Evolutionary conservation across 2,797 vertebrate species (phyloP), one percentile per base, ranked within the genome.

Genomic region (Chelmon rostratus): DNA sequence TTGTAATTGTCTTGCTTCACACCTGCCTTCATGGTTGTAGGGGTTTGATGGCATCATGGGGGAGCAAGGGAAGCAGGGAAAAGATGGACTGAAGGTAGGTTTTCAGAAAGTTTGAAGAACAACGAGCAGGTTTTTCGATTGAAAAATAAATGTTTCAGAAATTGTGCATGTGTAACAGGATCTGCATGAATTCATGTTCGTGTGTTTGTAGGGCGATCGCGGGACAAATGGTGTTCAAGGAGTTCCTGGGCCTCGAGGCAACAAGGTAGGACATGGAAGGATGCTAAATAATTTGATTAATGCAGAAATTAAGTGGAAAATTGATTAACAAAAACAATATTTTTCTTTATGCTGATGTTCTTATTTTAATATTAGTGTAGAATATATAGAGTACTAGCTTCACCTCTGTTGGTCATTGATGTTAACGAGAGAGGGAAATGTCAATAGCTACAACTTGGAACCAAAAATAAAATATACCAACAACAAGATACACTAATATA

Each of bases 31-130:
- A 40, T 77, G 38, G n/a, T 37, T 85, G 16, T 49, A 96, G 96
- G 95, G 96, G 1, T 52, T 89, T 73, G 96, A 96, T 79, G 96
- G 95, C 40, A 73, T 84, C 72, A 78, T 93, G 85, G 96, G 95
- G 47, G 95, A 96, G 23, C 90, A 90, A 12, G 96, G 95, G 16
- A 93, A 87, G 65, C 93, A 91, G 62, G 96, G 96, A 59, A 86
- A 78, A 61, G 95, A 96, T 62, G 96, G 96, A 28, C 59, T 44
- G 1, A 96, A 95, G 94, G 96, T 96, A 19, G 53, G 63, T 75
- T 63, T 40, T 21, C 3, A 70, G 12, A 35, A 76, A 68, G 19
- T 8, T 58, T 8, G 53, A 53, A 19, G 6, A 54, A 6, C 33
- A 10, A 42, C 0, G 0, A 25, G 4, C n/a, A 0, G 5, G 66